Evolutionary conservation across 2,888 invertebrate species (phyloP), one percentile per base, ranked within the genome.

Genomic region (Cecidostiba fungosa): DNA sequence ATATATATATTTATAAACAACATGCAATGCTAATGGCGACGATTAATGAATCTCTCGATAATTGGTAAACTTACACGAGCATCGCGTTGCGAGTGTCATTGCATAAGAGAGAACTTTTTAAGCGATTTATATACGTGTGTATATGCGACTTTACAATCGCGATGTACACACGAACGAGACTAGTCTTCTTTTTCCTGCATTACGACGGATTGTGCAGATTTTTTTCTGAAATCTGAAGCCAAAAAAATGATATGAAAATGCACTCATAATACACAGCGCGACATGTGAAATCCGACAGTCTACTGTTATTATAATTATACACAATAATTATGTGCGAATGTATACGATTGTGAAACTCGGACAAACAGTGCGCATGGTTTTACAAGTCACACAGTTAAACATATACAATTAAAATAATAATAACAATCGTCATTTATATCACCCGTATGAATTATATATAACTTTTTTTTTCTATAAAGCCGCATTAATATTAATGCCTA

Each of bases 281-380:
- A 59, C 2, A 23, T n/a, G 4, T n/a, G 1, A 1, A 23, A 59
- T 59, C n/a, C n/a, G 8, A 23, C 23, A 59, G 6, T 54, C n/a
- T n/a, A n/a, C n/a, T 54, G 54, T 54, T 19, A 54, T 54, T 54
- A 54, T 26, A 66, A 66, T 66, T 66, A 66, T 66, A 66, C 3
- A 14, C 29, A 29, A 66, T 66, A 66, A 26, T 26, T 14, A 29
- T 14, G 54, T 59, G 54, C n/a, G 54, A n/a, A 29, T 12, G 12
- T 26, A 23, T 8, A 26, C 66, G 26, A 26, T 26, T 66, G 26
- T 0, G 66, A 26, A 26, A 66, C 4, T 23, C 26, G 23, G 62
- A 23, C 23, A 12, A 23, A 23, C 26, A 26, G 19, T 23, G 14
- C 10, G 8, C 19, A 3, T 19, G 19, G 3, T 50, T 50, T 19